Conservation (phyloP, 2,888 invertebrate genomes). For the Rhagophthalmus giganteus region DNA sequence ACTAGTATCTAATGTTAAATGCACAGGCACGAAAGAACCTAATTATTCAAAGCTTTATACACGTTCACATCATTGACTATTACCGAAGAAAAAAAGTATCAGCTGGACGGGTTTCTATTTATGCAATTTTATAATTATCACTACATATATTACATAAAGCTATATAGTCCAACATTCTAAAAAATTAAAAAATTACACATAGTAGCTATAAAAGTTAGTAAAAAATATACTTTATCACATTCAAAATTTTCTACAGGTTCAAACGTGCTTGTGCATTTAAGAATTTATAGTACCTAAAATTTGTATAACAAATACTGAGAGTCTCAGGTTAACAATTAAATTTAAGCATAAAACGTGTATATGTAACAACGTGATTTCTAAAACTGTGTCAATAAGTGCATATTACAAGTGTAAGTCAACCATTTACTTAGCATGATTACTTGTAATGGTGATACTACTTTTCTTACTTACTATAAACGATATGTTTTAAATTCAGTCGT, state of each 20-base stretch:
- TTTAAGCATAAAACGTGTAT: conserved; percentile 47
- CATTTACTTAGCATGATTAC: conserved; percentile 29
- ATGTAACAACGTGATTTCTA: conserved; percentile 48
- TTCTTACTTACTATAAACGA: conserved; percentile 39
- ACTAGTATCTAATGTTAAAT: conserved; percentile 20
- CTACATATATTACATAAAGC: conserved; percentile 10
- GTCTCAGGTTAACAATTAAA: conserved; percentile 42
- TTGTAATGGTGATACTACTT: conserved; percentile 20
- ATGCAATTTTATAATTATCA: conserved; percentile 14
- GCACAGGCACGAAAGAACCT: conserved; percentile 26
- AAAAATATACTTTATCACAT: conserved; percentile 32
- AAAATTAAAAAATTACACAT: conserved; percentile 13
- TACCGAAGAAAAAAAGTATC: conserved; percentile 1
- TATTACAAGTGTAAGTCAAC: conserved; percentile 36
- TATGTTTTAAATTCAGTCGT: conserved; percentile 47
- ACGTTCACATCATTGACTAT: conserved; percentile 7
- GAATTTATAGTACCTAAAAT: conserved; percentile 30
- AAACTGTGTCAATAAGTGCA: conserved; percentile 43
- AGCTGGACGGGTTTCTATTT: conserved; percentile 28
- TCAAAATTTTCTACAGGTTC: conserved; percentile 30
- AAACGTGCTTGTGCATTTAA: conserved; percentile 36
- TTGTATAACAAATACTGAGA: conserved; percentile 40
- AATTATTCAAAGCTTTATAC: conserved; percentile 8
- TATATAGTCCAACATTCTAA: conserved; percentile 3
- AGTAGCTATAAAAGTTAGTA: conserved; percentile 26